Evolutionary conservation across 2,113 vertebrate species (phyloP).

Genomic region (Melanotaenia duboulayi): DNA sequence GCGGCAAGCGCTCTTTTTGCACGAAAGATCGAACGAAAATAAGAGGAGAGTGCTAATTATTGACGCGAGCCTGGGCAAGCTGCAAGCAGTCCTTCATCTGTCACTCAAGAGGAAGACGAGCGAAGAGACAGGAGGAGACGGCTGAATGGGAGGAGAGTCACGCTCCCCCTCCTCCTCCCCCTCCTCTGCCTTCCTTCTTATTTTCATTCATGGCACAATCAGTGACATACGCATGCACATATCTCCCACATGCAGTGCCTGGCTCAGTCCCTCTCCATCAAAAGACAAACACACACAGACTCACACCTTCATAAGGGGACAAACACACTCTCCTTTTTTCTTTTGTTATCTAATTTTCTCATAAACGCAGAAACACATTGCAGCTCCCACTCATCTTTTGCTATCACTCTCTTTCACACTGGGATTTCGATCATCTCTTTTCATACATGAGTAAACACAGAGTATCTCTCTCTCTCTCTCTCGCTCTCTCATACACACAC

Average conservation of each 20-base stretch:
- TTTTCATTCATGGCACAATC: conserved; percentile 85
- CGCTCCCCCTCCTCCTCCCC: conserved; percentile 20
- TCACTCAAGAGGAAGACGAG: conserved; percentile 54
- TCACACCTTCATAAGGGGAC: conserved; percentile 19
- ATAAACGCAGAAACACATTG: conserved; percentile 44
- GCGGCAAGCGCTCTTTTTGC: conserved; percentile 36
- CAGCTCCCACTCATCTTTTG: conserved; percentile 11
- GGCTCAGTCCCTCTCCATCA: conserved; percentile 66
- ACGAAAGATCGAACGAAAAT: conserved; percentile 25
- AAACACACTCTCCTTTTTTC: conserved; percentile 1
- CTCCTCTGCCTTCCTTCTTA: conserved; percentile 59
- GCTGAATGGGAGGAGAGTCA: conserved; percentile 66
- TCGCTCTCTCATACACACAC: neutral
- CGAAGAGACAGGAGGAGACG: conserved; percentile 35
- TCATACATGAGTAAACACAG: conserved; percentile 39
- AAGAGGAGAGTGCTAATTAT: conserved; percentile 58
- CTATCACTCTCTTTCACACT: conserved; percentile 44
- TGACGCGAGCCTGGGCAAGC: conserved; percentile 60
- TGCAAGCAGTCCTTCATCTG: conserved; percentile 47
- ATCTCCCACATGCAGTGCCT: conserved; percentile 65
- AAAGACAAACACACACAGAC: conserved; percentile 43
- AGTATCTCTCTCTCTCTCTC: neutral
- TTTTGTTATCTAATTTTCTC: conserved; percentile 57
- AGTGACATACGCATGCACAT: conserved; percentile 64
- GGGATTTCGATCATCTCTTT: conserved; percentile 57